phyloP scores from a whole-genome alignment of 2,797 vertebrate species.

The Kryptolebias ocellatus region DNA sequence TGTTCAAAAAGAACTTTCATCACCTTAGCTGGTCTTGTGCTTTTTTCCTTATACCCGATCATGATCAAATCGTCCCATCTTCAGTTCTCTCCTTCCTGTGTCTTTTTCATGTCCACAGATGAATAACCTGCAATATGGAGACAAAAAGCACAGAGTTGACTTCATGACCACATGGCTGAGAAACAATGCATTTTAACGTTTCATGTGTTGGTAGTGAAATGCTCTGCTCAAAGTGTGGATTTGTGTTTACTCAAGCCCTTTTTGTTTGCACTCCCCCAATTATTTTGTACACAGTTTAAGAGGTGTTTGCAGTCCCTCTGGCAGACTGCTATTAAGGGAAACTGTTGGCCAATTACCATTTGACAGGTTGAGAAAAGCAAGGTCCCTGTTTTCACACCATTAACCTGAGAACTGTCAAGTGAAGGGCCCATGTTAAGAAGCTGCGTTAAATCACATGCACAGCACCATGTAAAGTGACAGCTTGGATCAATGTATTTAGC shows the following conservation, averaged over 20 bases:
- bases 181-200: background rate
- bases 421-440: constrained; percentile 64
- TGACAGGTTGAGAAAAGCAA: constrained; percentile 78
- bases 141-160: constrained; percentile 32
- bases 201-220: constrained; percentile 11
- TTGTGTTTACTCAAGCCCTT: constrained; percentile 39
- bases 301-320: constrained; percentile 70
- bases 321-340: constrained; percentile 77
- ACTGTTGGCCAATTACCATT: constrained; percentile 79
- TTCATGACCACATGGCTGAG: background rate
- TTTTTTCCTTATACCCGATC: constrained; percentile 77
- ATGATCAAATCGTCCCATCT: constrained; percentile 77
- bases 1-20: constrained; percentile 54
- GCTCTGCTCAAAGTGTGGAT: constrained; percentile 12
- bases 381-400: constrained; percentile 79
- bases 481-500: constrained; percentile 42
- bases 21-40: constrained; percentile 77
- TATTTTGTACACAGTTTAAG: constrained; percentile 76
- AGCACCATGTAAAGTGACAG: constrained; percentile 44
- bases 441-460: constrained; percentile 72
- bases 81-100: constrained; percentile 60
- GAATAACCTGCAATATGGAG: constrained; percentile 72
- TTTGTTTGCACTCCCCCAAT: constrained; percentile 64
- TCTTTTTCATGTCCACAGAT: constrained; percentile 62
- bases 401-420: constrained; percentile 77